Base-by-base conservation (phyloP, 2,888 invertebrate genomes). In the Balanococcus diminutus region DNA sequence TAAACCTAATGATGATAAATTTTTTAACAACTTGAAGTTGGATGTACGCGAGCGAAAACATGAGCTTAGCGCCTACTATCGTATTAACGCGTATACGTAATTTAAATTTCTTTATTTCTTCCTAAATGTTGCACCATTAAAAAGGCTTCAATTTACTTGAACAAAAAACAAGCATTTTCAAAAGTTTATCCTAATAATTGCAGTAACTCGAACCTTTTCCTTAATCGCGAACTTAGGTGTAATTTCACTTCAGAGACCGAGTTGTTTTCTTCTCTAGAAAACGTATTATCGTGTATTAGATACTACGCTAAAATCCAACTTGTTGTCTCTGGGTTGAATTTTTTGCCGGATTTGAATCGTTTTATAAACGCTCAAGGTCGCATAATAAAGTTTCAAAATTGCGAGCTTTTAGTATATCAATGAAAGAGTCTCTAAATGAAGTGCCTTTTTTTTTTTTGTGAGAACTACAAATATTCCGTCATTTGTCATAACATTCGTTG, bases 401-500 rank as follows among this genome's bases (percentile, higher is more conserved):
- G 9, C 6, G 11, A 3, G 28, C 61, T 67, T 67, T 67, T 67
- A 67, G 61, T 67, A 67, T 67, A 67, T 67, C 61, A 67, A 67
- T 67, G 61, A 67, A 25, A 67, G 11, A 28, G 14, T 25, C 28
- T 46, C 61, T 28, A 67, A 67, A 67, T 67, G 61, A 67, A 67
- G 61, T 67, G 28, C 22, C 61, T 28, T 28, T 67, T 46, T 46
- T 46, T 16, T 16, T 56, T 67, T 67, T 67, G 61, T 67, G 61
- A 67, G 61, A 67, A 67, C 25, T 67, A 67, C 61, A 67, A 67
- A 67, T 67, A 67, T 67, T 67, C 61, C 28, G 14, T 28, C 61
- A 67, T 67, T 67, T 67, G 61, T 67, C 61, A 67, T 67, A 67
- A 67, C 61, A 28, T 67, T 67, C n/a, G 61, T 67, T 67, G 61